Evolutionary conservation across 1,140 invertebrate genomes (phyloP).

Genomic region (Drosophila virilis): DNA sequence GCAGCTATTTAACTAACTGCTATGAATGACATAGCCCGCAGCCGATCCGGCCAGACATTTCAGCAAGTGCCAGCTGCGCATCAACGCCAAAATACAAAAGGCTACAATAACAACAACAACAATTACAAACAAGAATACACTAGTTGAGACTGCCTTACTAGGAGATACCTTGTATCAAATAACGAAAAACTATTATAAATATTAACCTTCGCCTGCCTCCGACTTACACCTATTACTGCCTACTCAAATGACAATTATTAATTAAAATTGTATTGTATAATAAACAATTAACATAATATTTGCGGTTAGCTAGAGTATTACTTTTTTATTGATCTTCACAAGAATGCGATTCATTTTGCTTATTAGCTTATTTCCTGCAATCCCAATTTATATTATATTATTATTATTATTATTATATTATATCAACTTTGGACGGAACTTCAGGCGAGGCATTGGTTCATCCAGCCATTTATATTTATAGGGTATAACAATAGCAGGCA

Average conservation of each 20-base stretch:
- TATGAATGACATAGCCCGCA: constrained; percentile 67
- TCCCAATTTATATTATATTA: too few relatives aligned
- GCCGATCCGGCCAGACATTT: constrained; percentile 71
- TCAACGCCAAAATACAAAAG: constrained; percentile 79
- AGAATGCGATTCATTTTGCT: too few relatives aligned
- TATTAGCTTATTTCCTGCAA: too few relatives aligned
- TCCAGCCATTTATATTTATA: not conserved
- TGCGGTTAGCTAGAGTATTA: too few relatives aligned
- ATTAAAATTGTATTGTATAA: not conserved
- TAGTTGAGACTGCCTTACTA: constrained; percentile 8
- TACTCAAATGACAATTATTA: not conserved
- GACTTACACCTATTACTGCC: not conserved
- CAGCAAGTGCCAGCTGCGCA: constrained; percentile 78
- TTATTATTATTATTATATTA: too few relatives aligned
- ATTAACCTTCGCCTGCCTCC: not conserved
- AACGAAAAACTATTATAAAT: not conserved
- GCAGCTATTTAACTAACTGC: constrained; percentile 65
- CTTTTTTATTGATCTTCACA: too few relatives aligned
- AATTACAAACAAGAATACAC: constrained; percentile 17
- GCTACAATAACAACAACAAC: constrained; percentile 34
- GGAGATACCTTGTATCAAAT: constrained; percentile 1
- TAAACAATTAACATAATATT: too few relatives aligned
- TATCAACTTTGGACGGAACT: too few relatives aligned
- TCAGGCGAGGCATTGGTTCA: too few relatives aligned
- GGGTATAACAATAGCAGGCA: constrained; percentile 33